A percentile compares a stretch with the other conserved stretches of the same genome.
Evolutionary conservation across 92 coral and sea anemone species (phyloP).

Genomic region (Meandrina meandrites): DNA sequence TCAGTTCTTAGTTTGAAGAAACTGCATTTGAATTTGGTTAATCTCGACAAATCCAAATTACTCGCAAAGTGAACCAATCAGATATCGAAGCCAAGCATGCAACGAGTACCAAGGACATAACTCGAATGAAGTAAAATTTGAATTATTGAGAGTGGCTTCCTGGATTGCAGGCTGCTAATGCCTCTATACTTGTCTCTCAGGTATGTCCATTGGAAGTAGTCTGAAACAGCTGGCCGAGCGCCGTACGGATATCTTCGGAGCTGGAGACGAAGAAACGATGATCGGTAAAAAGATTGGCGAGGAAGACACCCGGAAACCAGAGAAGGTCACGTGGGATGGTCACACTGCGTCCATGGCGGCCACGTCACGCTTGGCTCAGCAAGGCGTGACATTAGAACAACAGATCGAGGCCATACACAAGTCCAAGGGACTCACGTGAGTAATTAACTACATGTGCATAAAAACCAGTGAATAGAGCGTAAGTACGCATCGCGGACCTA

Average conservation of each 20-base stretch:
- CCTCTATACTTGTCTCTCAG: slow-evolving; percentile 45
- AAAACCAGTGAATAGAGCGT: neutral
- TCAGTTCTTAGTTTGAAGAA: no score
- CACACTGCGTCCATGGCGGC: slow-evolving; percentile 98
- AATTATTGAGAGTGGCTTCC: no score
- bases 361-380: slow-evolving; percentile 95
- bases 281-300: slow-evolving; percentile 98
- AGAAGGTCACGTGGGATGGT: slow-evolving; percentile 99
- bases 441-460: neutral
- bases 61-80: no score
- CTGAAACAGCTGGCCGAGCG: slow-evolving; percentile 95
- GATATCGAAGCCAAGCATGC: no score
- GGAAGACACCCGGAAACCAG: slow-evolving; percentile 91
- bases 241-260: slow-evolving; percentile 99
- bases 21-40: no score
- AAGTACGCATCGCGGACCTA: neutral
- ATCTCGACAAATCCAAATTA: no score
- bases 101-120: no score
- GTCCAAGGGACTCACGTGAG: slow-evolving; percentile 97
- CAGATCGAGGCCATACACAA: slow-evolving; percentile 99
- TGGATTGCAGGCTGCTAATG: no score
- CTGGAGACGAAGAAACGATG: slow-evolving; percentile 98
- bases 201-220: slow-evolving; percentile 93
- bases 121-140: neutral
- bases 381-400: slow-evolving; percentile 93